These are phyloP conservation scores for Pocillopora verrucosa DNA, from an alignment of 64 coral and sea anemone genomes.

Conservation along the genomic window DNA sequence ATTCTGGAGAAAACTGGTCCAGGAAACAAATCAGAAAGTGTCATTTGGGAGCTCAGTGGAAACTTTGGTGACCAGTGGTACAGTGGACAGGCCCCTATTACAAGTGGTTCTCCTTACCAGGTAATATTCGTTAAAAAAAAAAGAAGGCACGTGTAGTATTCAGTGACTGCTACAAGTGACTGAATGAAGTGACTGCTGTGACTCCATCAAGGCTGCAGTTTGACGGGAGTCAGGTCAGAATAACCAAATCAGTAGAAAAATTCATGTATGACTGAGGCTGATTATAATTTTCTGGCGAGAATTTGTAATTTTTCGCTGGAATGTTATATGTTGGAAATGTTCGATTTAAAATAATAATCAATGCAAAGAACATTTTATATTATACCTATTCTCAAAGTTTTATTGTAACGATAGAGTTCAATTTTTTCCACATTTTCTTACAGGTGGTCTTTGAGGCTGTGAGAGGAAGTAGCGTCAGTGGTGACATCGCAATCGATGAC, in stretches of 20 bases:
- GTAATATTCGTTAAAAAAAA: conserved; percentile 7
- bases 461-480: conserved; percentile 59
- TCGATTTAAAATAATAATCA: too few species aligned
- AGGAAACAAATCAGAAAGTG: conserved; percentile 72
- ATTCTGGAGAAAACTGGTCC: conserved; percentile 84
- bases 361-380: not conserved
- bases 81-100: conserved; percentile 83
- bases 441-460: conserved; percentile 90
- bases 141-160: too few species aligned
- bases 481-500: conserved; percentile 90
- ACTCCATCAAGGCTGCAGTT: too few species aligned
- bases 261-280: too few species aligned
- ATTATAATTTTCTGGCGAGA: too few species aligned
- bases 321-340: too few species aligned
- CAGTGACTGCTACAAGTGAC: too few species aligned
- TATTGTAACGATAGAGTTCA: not conserved
- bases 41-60: conserved; percentile 87
- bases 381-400: not conserved
- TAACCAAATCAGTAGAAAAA: too few species aligned
- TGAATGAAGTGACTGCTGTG: too few species aligned
- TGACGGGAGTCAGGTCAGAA: too few species aligned
- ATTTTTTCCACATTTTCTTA: not conserved
- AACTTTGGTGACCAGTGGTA: conserved; percentile 97
- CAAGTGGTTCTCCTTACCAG: conserved; percentile 58
- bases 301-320: too few species aligned